phyloP scores from a whole-genome alignment of 2,888 invertebrate genomes.

The Morpho deidamia region DNA sequence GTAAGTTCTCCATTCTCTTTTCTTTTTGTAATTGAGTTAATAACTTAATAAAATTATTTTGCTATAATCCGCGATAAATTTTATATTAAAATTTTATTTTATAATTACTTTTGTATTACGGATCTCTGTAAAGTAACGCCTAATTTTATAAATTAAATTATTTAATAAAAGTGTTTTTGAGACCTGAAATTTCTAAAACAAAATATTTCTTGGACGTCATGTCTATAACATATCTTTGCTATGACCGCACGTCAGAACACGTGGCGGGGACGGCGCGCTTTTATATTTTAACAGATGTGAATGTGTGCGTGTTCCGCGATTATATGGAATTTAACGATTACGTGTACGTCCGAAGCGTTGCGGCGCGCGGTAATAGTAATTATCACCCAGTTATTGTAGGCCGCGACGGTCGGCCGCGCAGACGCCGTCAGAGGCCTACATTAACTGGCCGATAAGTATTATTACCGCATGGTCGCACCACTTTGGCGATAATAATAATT shows the following conservation, averaged over 20 bases:
- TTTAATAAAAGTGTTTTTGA: too few relatives aligned
- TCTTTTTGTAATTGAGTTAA: too few relatives aligned
- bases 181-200: too few relatives aligned
- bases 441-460: too few relatives aligned
- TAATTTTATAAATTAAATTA: too few relatives aligned
- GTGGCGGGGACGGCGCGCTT: slow-evolving; percentile 45
- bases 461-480: slow-evolving; percentile 9
- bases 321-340: slow-evolving; percentile 65
- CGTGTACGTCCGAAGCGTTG: slow-evolving; percentile 43
- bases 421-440: slow-evolving; percentile 23
- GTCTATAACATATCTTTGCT: neutral
- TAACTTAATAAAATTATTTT: too few relatives aligned
- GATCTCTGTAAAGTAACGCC: too few relatives aligned
- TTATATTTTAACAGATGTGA: slow-evolving; percentile 3
- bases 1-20: too few relatives aligned
- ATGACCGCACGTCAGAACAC: slow-evolving; percentile 50
- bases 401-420: slow-evolving; percentile 28
- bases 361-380: slow-evolving; percentile 59
- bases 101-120: too few relatives aligned
- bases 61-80: too few relatives aligned
- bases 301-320: slow-evolving; percentile 48
- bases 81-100: too few relatives aligned
- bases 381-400: slow-evolving; percentile 64
- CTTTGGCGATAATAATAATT: neutral
- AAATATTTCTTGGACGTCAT: too few relatives aligned